Evolutionary conservation across 2,797 vertebrate species (phyloP), one percentile per base, ranked within the genome.

Genomic region (Ciconia nigra): DNA sequence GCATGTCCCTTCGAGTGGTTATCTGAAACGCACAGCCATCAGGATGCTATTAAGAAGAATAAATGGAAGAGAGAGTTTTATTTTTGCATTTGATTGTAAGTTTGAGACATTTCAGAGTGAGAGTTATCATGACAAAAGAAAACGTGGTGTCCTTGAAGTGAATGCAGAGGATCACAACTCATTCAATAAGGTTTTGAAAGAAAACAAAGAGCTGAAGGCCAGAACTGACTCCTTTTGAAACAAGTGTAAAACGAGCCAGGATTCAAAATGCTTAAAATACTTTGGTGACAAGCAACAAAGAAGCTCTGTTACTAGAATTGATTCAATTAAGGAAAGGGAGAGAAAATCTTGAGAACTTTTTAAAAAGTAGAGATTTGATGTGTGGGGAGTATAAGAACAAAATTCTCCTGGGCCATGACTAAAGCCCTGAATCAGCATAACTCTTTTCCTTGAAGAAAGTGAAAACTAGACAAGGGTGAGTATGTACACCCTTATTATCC

Each of bases 191-290:
- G 89, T 89, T 96, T 95, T 94, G 89, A 97, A 97, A 94, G 84
- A 83, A 96, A 97, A 96, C 94, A 97, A 93, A 94, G 94, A 84
- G 87, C 87, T 94, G 91, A 90, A 95, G 92, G 84, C 87, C 89
- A 96, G 76, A 83, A 69, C 90, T 86, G 89, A 76, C 82, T 94
- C 78, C 87, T 90, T 96, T 92, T 93, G 85, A 95, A 93, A 88
- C 26, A 90, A 81, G 58, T 74, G 71, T 90, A 76, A 93, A 96
- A 93, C 0, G 16, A 83, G 61, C 59, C 44, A 46, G 87, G 74
- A 71, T 85, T 87, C 74, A 46, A 81, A 96, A 83, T 65, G 78
- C 87, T 94, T 89, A 83, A 92, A 95, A 88, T 92, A 90, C 72
- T 95, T 93, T 3, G 11, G 72, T 87, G 89, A 79, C 82, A 76